A percentile compares a stretch with the other conserved stretches of the same genome.
phyloP scores from a whole-genome alignment of 2,888 invertebrate species.

The Spilarctia lutea region DNA sequence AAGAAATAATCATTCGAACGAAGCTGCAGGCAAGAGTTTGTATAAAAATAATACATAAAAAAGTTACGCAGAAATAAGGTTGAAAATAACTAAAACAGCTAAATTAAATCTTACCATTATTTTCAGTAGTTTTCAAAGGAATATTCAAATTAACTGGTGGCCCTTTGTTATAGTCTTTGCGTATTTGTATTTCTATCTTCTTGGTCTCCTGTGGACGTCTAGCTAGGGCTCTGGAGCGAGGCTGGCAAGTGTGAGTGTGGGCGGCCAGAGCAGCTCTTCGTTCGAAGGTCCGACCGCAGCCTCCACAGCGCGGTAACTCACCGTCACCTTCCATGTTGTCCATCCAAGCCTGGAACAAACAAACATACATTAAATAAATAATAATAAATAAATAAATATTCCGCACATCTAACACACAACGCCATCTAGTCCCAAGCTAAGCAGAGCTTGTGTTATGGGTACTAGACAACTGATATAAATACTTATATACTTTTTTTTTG shows the following conservation, averaged over 20 bases:
- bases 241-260: conserved; percentile 89
- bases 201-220: conserved; percentile 63
- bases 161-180: conserved; percentile 80
- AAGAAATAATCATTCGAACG: too few species aligned
- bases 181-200: conserved; percentile 79
- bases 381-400: too few species aligned
- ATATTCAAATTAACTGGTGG: conserved; percentile 49
- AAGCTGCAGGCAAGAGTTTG: too few species aligned
- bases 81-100: too few species aligned
- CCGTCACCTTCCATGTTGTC: conserved; percentile 88
- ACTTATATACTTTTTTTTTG: too few species aligned
- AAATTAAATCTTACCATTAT: conserved; percentile 40
- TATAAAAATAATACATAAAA: too few species aligned
- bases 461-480: too few species aligned
- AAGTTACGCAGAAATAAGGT: too few species aligned
- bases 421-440: too few species aligned
- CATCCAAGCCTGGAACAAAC: conserved; percentile 84
- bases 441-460: too few species aligned
- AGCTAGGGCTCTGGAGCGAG: conserved; percentile 73
- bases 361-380: not conserved
- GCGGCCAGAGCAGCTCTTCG: conserved; percentile 90
- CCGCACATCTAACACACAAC: too few species aligned
- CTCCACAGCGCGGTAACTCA: conserved; percentile 88
- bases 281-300: conserved; percentile 91
- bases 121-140: conserved; percentile 47